phyloP scores from a whole-genome alignment of 2,797 vertebrate genomes.

The Alcedo atthis region DNA sequence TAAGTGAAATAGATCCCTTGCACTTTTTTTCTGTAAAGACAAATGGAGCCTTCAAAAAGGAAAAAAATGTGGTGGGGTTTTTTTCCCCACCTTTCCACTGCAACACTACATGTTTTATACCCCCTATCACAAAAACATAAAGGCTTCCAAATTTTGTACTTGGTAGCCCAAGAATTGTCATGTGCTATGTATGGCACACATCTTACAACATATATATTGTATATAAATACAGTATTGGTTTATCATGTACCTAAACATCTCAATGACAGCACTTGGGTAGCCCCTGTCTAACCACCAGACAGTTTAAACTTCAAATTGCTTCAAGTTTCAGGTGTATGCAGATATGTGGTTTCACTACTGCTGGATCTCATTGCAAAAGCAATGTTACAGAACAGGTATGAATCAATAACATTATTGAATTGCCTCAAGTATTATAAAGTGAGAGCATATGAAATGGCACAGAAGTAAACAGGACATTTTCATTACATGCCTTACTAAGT shows the following conservation, averaged over 20 bases:
- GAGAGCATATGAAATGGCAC: not conserved
- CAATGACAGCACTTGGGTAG: not conserved
- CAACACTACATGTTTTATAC: not conserved
- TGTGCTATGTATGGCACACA: not conserved
- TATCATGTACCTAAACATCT: not conserved
- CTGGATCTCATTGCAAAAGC: not conserved
- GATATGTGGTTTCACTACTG: not conserved
- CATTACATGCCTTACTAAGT: not conserved
- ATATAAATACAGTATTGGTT: fast-evolving
- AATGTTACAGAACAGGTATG: not conserved
- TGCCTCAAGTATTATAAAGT: conserved; percentile 32
- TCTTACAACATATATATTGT: no score
- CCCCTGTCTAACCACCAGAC: not conserved
- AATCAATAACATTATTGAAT: conserved; percentile 29
- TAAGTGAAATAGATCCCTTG: not conserved
- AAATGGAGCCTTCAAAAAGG: not conserved
- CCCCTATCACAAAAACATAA: not conserved
- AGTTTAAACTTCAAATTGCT: not conserved
- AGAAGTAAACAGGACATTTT: conserved; percentile 13
- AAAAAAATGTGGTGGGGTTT: not conserved
- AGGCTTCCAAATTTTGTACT: not conserved
- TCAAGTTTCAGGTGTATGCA: not conserved
- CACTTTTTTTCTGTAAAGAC: not conserved
- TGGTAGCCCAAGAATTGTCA: not conserved
- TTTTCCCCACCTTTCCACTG: not conserved